These are phyloP conservation scores for Platalea minor DNA, from an alignment of 2,797 vertebrate species.

Conservation along the genomic window DNA sequence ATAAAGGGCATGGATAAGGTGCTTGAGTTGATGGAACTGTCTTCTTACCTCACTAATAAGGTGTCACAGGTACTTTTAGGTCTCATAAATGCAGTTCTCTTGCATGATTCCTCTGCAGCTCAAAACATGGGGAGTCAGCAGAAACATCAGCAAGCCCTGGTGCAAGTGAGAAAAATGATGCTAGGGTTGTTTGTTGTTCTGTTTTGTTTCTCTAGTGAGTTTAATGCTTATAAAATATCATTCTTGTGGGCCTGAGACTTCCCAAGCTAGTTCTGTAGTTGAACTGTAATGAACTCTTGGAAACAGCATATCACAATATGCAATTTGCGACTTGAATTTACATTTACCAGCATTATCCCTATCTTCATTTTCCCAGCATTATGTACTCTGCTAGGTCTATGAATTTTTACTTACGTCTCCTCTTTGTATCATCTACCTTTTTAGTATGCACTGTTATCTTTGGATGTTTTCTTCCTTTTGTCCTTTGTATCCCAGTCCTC, in stretches of 20 bases:
- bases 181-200: neutral
- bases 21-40: neutral
- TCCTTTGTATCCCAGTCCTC: neutral
- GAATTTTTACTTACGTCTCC: neutral
- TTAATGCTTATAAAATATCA: neutral
- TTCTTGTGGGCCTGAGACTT: neutral
- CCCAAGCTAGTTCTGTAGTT: neutral
- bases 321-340: neutral
- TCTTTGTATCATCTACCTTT: neutral
- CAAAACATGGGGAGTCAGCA: constrained; percentile 21
- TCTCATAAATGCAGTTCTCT: constrained; percentile 2
- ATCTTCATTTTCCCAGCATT: neutral
- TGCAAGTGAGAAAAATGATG: constrained; percentile 21
- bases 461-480: neutral
- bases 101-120: neutral
- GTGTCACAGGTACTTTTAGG: neutral
- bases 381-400: neutral
- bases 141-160: neutral
- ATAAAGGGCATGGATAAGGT: neutral
- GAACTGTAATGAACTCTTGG: neutral
- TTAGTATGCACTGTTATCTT: neutral
- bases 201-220: neutral
- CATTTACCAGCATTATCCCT: neutral
- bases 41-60: constrained; percentile 44
- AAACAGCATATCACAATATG: neutral